A percentile compares a stretch with the other conserved stretches of the same genome.
Evolutionary conservation across 2,797 vertebrate genomes (phyloP).

Genomic region (Masticophis lateralis): DNA sequence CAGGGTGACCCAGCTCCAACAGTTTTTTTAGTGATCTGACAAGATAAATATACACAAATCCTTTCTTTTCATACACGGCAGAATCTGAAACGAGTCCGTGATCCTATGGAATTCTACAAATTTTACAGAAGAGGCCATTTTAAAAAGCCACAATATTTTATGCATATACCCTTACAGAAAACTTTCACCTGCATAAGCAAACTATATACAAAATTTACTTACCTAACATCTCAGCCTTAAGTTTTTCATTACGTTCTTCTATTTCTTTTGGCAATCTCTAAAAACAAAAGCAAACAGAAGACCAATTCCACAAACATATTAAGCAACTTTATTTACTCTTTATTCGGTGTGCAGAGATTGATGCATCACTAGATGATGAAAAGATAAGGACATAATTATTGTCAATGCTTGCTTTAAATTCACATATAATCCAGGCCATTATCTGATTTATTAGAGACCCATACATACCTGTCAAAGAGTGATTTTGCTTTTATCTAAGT

Average conservation of each 20-base stretch:
- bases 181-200: not conserved
- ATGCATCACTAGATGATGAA: not conserved
- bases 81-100: not conserved
- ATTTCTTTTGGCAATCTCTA: slow-evolving; percentile 80
- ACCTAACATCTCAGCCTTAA: slow-evolving; percentile 97
- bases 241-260: slow-evolving; percentile 88
- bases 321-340: not conserved
- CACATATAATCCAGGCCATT: not conserved
- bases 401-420: not conserved
- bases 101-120: not conserved
- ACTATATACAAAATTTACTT: slow-evolving; percentile 48
- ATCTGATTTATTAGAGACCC: not conserved
- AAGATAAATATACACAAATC: not conserved
- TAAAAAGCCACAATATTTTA: not conserved
- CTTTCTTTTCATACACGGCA: not conserved
- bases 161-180: not conserved
- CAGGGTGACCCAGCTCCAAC: not conserved
- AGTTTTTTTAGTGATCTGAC: not conserved
- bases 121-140: not conserved
- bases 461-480: not conserved
- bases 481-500: not conserved
- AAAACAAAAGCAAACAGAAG: slow-evolving; percentile 35
- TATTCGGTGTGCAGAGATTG: not conserved
- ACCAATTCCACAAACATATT: slow-evolving; percentile 5
- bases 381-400: not conserved